Evolutionary conservation across 2,797 vertebrate species (phyloP).

Genomic region (Miichthys miiuy): DNA sequence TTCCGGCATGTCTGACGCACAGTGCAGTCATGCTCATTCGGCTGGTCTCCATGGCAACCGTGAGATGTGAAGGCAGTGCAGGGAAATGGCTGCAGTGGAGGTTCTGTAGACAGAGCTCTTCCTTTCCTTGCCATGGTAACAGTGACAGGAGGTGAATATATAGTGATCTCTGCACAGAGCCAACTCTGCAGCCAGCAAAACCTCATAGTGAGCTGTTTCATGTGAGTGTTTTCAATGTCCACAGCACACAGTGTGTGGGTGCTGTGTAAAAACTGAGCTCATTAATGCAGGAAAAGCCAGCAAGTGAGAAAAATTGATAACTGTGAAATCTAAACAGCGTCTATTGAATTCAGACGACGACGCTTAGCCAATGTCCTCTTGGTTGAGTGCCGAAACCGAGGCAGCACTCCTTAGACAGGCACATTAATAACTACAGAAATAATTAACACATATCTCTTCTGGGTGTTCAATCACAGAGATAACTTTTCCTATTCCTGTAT

Average conservation of each 20-base stretch:
- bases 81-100: constrained; percentile 82
- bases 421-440: constrained; percentile 67
- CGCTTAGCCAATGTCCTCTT: constrained; percentile 36
- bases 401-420: constrained; percentile 47
- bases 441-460: constrained; percentile 65
- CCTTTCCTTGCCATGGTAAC: constrained; percentile 86
- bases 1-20: constrained; percentile 84
- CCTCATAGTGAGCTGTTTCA: constrained; percentile 75
- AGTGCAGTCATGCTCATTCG: constrained; percentile 81
- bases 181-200: constrained; percentile 66
- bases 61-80: constrained; percentile 78
- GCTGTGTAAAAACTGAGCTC: constrained; percentile 59
- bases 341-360: constrained; percentile 55
- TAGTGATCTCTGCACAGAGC: constrained; percentile 73
- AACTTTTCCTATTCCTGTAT: constrained; percentile 46
- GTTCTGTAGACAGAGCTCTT: constrained; percentile 80
- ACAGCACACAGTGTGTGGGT: constrained; percentile 66
- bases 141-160: constrained; percentile 82
- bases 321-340: constrained; percentile 56
- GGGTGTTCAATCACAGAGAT: constrained; percentile 56
- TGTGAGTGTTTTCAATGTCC: constrained; percentile 65
- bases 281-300: constrained; percentile 69
- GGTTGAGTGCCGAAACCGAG: constrained; percentile 39
- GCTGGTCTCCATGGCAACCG: constrained; percentile 81
- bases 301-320: constrained; percentile 67